Percentiles rank a stretch among this genome's conserved stretches.
Evolutionary conservation across 2,797 vertebrate genomes (phyloP).

Genomic region (Meriones psammophilus): DNA sequence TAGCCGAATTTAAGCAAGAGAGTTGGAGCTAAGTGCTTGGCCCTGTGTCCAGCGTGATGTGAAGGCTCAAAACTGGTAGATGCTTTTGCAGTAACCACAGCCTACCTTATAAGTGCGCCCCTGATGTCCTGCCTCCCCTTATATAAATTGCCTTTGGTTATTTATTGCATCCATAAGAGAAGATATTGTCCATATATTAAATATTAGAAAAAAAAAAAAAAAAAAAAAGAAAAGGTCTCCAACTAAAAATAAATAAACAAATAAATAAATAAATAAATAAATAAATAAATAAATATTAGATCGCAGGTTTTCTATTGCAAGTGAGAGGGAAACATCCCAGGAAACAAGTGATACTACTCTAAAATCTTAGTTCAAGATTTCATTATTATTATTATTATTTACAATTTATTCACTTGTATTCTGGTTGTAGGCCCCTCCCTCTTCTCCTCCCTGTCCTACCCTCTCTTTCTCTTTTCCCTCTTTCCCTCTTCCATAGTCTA

Average conservation of each 20-base stretch:
- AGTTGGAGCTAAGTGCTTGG: background rate
- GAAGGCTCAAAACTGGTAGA: background rate
- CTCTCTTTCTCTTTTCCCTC: too few relatives aligned
- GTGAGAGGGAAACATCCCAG: background rate
- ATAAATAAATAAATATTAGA: constrained; percentile 70
- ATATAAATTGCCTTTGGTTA: background rate
- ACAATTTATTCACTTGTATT: too few relatives aligned
- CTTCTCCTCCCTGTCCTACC: too few relatives aligned
- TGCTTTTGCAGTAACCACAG: background rate
- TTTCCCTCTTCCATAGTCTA: too few relatives aligned
- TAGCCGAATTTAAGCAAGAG: background rate
- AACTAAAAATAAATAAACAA: too few relatives aligned
- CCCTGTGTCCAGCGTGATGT: background rate
- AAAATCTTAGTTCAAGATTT: background rate
- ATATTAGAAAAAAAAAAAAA: too few relatives aligned
- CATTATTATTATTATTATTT: too few relatives aligned
- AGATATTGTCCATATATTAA: background rate
- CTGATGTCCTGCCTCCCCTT: background rate
- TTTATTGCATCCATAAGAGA: constrained; percentile 30
- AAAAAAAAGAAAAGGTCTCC: too few relatives aligned
- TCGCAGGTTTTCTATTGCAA: constrained; percentile 48
- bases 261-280: too few relatives aligned
- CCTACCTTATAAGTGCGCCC: background rate
- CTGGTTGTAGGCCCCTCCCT: too few relatives aligned
- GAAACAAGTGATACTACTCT: background rate